phyloP scores from a whole-genome alignment of 2,797 vertebrate genomes.

The Sebastes iracundus region DNA sequence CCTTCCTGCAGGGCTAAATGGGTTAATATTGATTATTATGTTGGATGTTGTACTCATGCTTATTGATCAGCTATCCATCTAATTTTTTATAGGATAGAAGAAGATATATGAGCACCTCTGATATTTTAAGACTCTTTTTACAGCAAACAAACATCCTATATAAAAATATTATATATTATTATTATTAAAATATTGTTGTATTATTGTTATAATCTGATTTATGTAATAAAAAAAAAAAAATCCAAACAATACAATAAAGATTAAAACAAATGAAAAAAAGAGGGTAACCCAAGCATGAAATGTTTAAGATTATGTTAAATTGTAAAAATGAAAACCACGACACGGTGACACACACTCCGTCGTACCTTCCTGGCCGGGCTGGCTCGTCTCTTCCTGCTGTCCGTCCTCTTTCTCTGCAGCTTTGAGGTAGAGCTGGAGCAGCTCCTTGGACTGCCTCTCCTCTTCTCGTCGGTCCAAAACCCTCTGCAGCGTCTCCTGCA shows the following conservation, averaged over 20 bases:
- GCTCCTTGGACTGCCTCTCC: conserved; percentile 89
- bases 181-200: not conserved
- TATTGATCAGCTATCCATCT: not conserved
- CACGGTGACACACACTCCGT: not conserved
- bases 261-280: not conserved
- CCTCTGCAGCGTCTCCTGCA: conserved; percentile 90
- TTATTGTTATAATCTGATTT: not conserved
- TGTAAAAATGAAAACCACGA: conserved; percentile 2
- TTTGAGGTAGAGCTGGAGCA: conserved; percentile 90
- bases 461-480: conserved; percentile 91
- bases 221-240: not conserved
- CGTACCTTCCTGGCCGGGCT: conserved; percentile 57
- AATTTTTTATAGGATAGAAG: not conserved
- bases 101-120: not conserved
- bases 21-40: not conserved
- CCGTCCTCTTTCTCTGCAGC: conserved; percentile 74
- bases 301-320: not conserved
- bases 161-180: not conserved
- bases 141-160: not conserved
- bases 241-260: not conserved
- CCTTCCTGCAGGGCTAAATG: not conserved
- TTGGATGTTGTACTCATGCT: not conserved
- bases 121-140: not conserved
- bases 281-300: not conserved
- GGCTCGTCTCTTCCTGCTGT: conserved; percentile 22